These are phyloP conservation scores for Drosophila merina DNA, from an alignment of 2,888 invertebrate species.

Conservation along the genomic window DNA sequence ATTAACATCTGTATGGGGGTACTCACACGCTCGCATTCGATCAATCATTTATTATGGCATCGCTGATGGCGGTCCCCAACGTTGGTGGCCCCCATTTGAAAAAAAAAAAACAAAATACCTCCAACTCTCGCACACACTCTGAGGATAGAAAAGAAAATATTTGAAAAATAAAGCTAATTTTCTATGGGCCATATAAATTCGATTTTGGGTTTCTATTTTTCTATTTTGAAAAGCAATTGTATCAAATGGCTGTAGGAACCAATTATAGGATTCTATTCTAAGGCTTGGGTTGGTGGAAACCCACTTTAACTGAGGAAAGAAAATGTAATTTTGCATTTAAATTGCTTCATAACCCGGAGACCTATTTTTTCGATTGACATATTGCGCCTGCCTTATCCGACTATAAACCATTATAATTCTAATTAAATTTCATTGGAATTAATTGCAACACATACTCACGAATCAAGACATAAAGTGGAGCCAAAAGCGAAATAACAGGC, in stretches of 20 bases:
- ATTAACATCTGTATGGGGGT: constrained; percentile 14
- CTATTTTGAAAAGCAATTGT: constrained; percentile 48
- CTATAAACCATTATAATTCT: constrained; percentile 31
- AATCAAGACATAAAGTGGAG: constrained; percentile 28
- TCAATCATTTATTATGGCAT: constrained; percentile 77
- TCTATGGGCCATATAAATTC: constrained; percentile 51
- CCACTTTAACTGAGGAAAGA: too few species aligned
- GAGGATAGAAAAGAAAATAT: constrained; percentile 48
- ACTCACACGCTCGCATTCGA: constrained; percentile 56
- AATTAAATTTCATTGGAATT: constrained; percentile 48
- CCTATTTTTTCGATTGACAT: constrained; percentile 45
- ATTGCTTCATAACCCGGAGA: constrained; percentile 12
- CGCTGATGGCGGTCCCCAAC: constrained; percentile 70
- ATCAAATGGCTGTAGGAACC: constrained; percentile 41
- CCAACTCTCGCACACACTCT: too few species aligned
- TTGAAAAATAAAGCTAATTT: constrained; percentile 63
- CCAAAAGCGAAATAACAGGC: constrained; percentile 15
- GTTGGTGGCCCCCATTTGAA: constrained; percentile 61
- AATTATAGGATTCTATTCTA: constrained; percentile 26
- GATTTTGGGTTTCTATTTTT: constrained; percentile 22
- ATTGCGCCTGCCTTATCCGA: constrained; percentile 33
- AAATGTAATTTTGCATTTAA: not conserved
- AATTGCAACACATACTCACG: constrained; percentile 44
- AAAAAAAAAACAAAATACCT: constrained; percentile 22
- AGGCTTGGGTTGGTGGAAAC: not conserved